A percentile compares a stretch with the other conserved stretches of the same genome.
Conservation (phyloP, 2,113 vertebrate species). For the Pica pica region DNA sequence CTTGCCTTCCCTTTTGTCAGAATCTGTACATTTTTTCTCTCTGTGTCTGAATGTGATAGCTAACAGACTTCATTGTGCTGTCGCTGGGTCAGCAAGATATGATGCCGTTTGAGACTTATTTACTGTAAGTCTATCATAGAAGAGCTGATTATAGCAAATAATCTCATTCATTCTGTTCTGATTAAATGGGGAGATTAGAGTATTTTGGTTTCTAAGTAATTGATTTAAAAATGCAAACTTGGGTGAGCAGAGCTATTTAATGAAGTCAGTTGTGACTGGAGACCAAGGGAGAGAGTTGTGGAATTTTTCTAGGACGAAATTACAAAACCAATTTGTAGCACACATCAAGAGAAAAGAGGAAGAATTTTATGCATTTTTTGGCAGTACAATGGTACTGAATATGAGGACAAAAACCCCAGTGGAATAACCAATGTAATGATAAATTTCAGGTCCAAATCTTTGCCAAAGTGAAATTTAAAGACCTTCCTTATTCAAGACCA, state of each 20-base stretch:
- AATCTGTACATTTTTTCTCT: not conserved
- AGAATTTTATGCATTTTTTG: not conserved
- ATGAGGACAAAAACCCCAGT: rapidly evolving
- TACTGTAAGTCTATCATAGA: constrained; percentile 15
- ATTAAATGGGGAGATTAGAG: constrained; percentile 23
- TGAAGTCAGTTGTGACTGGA: not conserved
- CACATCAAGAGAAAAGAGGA: not conserved
- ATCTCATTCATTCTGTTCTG: constrained; percentile 29
- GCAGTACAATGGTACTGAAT: not conserved
- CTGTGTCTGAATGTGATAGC: not conserved
- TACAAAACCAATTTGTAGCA: not conserved
- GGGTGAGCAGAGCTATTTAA: not conserved
- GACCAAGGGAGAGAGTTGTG: not conserved
- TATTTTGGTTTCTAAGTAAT: not conserved
- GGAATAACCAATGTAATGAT: not conserved
- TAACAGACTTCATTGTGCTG: not conserved
- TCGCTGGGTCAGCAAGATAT: not conserved
- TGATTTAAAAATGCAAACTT: not conserved
- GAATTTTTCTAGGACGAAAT: not conserved
- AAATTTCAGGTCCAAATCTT: not conserved
- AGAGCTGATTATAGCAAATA: constrained; percentile 34
- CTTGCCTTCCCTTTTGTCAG: not conserved
- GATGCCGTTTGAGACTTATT: not conserved
- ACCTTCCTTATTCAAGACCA: not conserved
- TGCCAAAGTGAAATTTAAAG: not conserved